A percentile compares a stretch with the other conserved stretches of the same genome.
Evolutionary conservation across 2,113 vertebrate species (phyloP).

Genomic region (Maccullochella peelii): DNA sequence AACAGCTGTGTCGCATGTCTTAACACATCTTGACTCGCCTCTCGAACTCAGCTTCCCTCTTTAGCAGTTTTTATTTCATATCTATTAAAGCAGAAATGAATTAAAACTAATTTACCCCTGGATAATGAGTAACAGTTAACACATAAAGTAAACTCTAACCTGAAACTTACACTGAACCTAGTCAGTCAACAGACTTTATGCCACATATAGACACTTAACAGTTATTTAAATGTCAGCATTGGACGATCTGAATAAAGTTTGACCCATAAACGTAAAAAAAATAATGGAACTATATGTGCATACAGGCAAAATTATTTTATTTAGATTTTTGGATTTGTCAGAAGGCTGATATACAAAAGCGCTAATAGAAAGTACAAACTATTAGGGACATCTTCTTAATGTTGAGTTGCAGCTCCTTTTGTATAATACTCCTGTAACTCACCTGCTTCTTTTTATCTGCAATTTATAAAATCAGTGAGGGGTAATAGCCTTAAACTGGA

Average conservation of each 20-base stretch:
- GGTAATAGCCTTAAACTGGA: background rate
- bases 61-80: background rate
- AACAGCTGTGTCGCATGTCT: slow-evolving; percentile 47
- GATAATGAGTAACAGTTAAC: background rate
- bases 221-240: background rate
- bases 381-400: background rate
- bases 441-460: no score
- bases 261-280: no score
- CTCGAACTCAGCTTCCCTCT: background rate
- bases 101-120: background rate
- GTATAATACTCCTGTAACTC: background rate
- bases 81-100: background rate
- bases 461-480: background rate
- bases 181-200: background rate
- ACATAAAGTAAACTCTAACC: background rate
- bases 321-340: background rate
- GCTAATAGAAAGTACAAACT: background rate
- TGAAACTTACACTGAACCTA: background rate
- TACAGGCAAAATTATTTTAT: background rate
- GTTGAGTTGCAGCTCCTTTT: background rate
- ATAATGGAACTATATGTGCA: background rate
- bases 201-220: background rate
- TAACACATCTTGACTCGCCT: slow-evolving; percentile 18
- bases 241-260: background rate
- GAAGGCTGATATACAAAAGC: background rate